phyloP scores from a whole-genome alignment of 1,140 invertebrate species.

The Leucophenga varia region DNA sequence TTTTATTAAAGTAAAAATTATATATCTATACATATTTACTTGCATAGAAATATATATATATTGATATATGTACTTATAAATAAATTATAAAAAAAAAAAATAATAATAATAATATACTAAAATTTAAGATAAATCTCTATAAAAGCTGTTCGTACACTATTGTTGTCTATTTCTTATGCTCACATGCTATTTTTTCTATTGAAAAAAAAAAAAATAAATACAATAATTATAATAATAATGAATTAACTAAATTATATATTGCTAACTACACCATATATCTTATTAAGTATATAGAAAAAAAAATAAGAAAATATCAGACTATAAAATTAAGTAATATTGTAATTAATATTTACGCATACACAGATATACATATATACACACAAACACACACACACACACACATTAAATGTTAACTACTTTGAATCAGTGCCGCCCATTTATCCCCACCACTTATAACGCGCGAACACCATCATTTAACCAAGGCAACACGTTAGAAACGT shows the following conservation, averaged over 20 bases:
- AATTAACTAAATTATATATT: background rate
- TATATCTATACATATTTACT: too few relatives aligned
- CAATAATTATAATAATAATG: background rate
- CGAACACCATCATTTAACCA: too few relatives aligned
- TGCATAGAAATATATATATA: too few relatives aligned
- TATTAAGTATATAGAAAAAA: background rate
- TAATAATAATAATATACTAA: too few relatives aligned
- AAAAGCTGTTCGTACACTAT: background rate
- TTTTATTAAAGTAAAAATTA: too few relatives aligned
- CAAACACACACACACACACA: slow-evolving; percentile 14
- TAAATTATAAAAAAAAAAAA: too few relatives aligned
- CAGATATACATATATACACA: slow-evolving; percentile 20
- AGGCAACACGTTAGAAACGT: too few relatives aligned
- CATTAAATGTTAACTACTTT: slow-evolving; percentile 51
- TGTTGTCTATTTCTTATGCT: background rate
- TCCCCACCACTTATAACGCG: too few relatives aligned
- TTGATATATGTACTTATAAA: too few relatives aligned
- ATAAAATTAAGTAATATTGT: slow-evolving; percentile 2
- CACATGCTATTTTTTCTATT: background rate
- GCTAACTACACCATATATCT: background rate
- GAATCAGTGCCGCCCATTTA: slow-evolving; percentile 53
- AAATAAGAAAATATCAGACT: slow-evolving; percentile 4
- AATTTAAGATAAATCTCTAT: background rate
- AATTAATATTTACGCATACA: slow-evolving; percentile 6
- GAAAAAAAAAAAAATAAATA: too few relatives aligned